phyloP scores from a whole-genome alignment of 2,888 invertebrate species.

The Epinotia ramella region DNA sequence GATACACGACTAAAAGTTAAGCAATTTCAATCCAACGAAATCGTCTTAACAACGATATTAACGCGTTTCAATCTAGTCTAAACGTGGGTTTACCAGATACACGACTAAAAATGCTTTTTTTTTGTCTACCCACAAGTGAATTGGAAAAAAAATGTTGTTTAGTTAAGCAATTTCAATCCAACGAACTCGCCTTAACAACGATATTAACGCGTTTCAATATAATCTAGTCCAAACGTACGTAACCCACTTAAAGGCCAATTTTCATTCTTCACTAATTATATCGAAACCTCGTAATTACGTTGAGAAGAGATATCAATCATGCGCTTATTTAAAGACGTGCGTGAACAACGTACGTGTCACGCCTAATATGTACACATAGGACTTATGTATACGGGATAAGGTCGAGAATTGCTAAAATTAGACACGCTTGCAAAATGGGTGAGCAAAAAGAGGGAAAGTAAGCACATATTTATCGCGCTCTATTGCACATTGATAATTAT shows the following conservation, averaged over 20 bases:
- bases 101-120: neutral
- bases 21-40: neutral
- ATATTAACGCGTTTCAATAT: slow-evolving; percentile 3
- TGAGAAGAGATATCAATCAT: slow-evolving; percentile 24
- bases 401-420: slow-evolving; percentile 9
- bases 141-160: neutral
- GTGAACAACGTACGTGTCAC: slow-evolving; percentile 5
- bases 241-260: slow-evolving; percentile 30
- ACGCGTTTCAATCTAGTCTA: slow-evolving; percentile 9
- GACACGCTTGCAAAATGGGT: slow-evolving; percentile 8
- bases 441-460: slow-evolving; percentile 44
- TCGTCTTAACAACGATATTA: neutral
- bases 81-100: neutral
- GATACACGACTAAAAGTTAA: too few species aligned
- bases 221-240: slow-evolving; percentile 19
- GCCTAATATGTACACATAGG: slow-evolving; percentile 10
- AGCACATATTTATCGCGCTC: slow-evolving; percentile 42
- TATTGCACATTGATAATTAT: slow-evolving; percentile 43
- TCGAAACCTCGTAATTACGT: slow-evolving; percentile 30
- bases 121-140: neutral
- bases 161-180: neutral
- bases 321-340: slow-evolving; percentile 10
- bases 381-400: slow-evolving; percentile 5
- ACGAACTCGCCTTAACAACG: slow-evolving; percentile 2
- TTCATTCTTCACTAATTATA: slow-evolving; percentile 38